Percentiles rank a stretch among this genome's conserved stretches.
phyloP scores from a whole-genome alignment of 2,113 vertebrate species.

The Casuarius casuarius region DNA sequence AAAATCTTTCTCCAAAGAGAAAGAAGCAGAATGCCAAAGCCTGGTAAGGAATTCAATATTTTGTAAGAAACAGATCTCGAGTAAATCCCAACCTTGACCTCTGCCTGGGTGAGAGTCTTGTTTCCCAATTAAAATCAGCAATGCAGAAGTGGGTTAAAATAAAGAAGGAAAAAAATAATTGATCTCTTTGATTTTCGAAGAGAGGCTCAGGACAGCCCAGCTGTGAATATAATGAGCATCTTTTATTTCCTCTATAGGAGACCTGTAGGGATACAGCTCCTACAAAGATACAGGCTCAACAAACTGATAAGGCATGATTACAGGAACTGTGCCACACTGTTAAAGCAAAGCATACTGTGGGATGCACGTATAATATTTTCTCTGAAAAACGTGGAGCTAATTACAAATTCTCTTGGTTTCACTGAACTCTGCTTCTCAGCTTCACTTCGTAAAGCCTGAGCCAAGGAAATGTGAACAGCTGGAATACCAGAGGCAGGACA shows the following conservation, averaged over 20 bases:
- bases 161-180: not conserved
- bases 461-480: conserved; percentile 31
- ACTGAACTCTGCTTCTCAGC: not conserved
- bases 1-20: not conserved
- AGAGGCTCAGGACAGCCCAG: not conserved
- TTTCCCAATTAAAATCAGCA: not conserved
- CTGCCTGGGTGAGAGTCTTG: not conserved
- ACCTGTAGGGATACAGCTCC: not conserved
- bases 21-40: not conserved
- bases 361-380: not conserved
- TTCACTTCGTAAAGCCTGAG: conserved; percentile 4
- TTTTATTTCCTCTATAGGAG: conserved; percentile 27
- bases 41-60: not conserved
- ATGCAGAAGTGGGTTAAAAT: not conserved
- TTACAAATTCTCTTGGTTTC: not conserved
- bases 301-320: not conserved
- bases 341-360: not conserved
- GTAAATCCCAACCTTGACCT: not conserved
- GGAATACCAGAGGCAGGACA: not conserved
- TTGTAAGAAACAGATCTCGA: not conserved
- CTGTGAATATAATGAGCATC: conserved; percentile 24
- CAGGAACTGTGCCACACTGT: not conserved
- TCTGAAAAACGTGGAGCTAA: conserved; percentile 2
- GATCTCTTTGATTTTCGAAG: conserved; percentile 30
- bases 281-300: not conserved